These are phyloP conservation scores for Volucella bombylans DNA, from an alignment of 2,888 invertebrate genomes.

Conservation along the genomic window DNA sequence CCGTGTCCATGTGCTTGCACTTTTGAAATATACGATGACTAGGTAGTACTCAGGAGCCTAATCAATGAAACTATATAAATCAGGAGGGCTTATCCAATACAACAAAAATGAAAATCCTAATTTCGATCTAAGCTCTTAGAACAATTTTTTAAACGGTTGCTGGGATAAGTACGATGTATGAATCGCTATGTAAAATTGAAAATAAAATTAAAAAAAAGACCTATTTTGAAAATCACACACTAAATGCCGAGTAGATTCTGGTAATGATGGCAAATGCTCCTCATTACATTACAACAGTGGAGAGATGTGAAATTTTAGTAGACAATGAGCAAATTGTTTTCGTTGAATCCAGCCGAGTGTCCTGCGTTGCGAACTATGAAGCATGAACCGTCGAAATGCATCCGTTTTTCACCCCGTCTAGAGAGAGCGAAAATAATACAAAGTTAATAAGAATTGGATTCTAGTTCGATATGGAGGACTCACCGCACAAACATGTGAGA, in stretches of 20 bases:
- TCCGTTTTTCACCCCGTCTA: conserved; percentile 92
- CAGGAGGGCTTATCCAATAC: not conserved
- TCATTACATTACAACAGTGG: not conserved
- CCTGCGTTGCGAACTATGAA: conserved; percentile 95
- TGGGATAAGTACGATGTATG: no score
- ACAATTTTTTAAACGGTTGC: no score
- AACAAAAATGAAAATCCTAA: not conserved
- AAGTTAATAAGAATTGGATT: no score
- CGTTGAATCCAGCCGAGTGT: conserved; percentile 95
- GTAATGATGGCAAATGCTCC: not conserved
- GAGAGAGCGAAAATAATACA: no score
- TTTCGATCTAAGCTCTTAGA: not conserved
- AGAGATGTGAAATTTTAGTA: conserved; percentile 84
- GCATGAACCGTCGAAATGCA: conserved; percentile 94
- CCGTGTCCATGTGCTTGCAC: conserved; percentile 52
- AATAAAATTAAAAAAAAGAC: no score
- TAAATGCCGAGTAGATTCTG: not conserved
- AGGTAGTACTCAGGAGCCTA: conserved; percentile 15
- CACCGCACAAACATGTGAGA: conserved; percentile 88
- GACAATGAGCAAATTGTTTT: conserved; percentile 93
- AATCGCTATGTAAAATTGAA: no score
- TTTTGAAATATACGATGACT: conserved; percentile 59
- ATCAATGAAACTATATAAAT: conserved; percentile 28
- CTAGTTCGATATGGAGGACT: conserved; percentile 44
- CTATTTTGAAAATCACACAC: no score